Percentiles rank a stretch among this genome's conserved stretches.
Evolutionary conservation across 2,113 vertebrate genomes (phyloP).

Genomic region (Empidonax alnorum): DNA sequence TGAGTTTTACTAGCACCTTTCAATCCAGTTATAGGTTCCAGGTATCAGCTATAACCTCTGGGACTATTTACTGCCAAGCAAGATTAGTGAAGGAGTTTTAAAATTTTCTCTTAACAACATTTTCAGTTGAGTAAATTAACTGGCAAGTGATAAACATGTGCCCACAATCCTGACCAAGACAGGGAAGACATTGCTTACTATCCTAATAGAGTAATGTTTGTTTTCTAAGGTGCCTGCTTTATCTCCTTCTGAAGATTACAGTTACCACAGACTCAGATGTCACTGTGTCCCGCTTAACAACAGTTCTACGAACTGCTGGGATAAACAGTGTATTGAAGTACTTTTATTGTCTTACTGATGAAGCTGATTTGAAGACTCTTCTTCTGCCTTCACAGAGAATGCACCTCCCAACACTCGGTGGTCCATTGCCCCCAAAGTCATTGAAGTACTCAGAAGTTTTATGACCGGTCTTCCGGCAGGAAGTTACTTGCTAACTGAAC

Average conservation of each 20-base stretch:
- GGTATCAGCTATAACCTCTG: background rate
- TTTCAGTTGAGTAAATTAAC: background rate
- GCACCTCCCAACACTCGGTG: fast-evolving
- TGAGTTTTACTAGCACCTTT: background rate
- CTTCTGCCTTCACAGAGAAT: background rate
- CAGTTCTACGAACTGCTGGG: background rate
- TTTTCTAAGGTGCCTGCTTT: background rate
- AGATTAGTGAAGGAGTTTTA: background rate
- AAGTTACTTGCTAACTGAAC: background rate
- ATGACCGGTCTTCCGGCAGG: background rate
- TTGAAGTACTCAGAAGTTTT: slow-evolving; percentile 35
- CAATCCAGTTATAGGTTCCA: background rate
- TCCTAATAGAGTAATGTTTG: background rate
- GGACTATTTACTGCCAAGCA: background rate
- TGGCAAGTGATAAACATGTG: background rate
- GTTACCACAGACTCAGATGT: background rate
- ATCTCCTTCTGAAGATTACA: background rate
- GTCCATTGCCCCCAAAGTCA: background rate
- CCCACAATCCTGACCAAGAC: background rate
- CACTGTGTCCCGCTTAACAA: background rate
- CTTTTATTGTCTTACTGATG: background rate
- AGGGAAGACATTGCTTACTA: background rate
- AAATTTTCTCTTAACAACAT: background rate
- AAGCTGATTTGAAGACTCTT: background rate
- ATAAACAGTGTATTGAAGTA: background rate